These are phyloP conservation scores for Campopleginae sp. DNA, from an alignment of 2,888 invertebrate genomes.

Conservation along the genomic window DNA sequence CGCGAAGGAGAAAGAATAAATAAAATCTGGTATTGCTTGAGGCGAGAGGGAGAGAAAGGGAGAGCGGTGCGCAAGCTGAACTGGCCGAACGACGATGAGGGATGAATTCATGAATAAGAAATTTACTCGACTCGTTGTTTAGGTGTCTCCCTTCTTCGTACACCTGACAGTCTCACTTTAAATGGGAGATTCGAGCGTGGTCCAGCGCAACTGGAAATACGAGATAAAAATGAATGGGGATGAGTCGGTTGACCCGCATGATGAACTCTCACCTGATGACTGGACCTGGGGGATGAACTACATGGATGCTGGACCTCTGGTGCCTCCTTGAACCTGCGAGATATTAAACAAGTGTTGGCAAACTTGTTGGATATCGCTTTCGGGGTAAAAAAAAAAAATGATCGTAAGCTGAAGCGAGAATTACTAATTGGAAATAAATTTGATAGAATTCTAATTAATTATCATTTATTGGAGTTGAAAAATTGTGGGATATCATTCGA, in stretches of 20 bases:
- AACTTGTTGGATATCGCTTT: not conserved
- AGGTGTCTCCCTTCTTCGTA: constrained; percentile 14
- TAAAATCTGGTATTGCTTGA: constrained; percentile 43
- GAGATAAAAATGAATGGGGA: constrained; percentile 49
- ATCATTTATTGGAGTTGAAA: not conserved
- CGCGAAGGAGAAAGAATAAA: constrained; percentile 34
- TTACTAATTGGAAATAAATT: not conserved
- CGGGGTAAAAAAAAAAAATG: constrained; percentile 3
- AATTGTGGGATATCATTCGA: not conserved
- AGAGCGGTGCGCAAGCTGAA: constrained; percentile 14
- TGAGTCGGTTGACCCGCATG: constrained; percentile 42
- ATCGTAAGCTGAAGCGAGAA: too few relatives aligned
- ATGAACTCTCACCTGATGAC: constrained; percentile 57
- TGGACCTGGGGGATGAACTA: constrained; percentile 46
- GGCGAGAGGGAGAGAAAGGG: constrained; percentile 4
- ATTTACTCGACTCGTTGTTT: constrained; percentile 64
- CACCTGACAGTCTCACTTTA: constrained; percentile 44
- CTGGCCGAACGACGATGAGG: constrained; percentile 59
- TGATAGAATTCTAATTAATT: not conserved
- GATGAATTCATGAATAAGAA: constrained; percentile 68
- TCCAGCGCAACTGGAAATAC: constrained; percentile 70
- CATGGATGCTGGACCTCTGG: constrained; percentile 68
- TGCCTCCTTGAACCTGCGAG: constrained; percentile 49
- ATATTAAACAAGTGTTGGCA: constrained; percentile 35
- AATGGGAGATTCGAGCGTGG: constrained; percentile 60